Conservation (phyloP, 2,113 vertebrate species). For the Nannospalax galili region DNA sequence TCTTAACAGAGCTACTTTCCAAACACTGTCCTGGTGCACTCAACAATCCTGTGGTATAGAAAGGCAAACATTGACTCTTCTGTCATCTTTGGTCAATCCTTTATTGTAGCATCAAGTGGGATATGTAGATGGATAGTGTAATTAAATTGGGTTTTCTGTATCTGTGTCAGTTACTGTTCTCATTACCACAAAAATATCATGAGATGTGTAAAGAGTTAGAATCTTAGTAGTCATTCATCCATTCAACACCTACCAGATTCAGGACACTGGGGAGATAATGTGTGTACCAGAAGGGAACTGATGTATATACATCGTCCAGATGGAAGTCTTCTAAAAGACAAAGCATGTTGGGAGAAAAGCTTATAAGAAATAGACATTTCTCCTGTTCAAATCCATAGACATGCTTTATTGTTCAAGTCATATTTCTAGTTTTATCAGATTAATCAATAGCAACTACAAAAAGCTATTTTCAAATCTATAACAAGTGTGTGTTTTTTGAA, state of each 20-base stretch:
- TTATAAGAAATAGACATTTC: not conserved
- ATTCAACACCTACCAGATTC: not conserved
- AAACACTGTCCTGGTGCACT: not conserved
- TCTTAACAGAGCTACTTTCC: not conserved
- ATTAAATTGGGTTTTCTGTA: conserved; percentile 25
- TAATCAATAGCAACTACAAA: not conserved
- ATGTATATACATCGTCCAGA: not conserved
- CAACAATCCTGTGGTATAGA: not conserved
- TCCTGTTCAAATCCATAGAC: not conserved
- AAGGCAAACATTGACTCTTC: not conserved
- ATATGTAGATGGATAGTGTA: conserved; percentile 35
- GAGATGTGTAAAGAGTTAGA: conserved; percentile 35
- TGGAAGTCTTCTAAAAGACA: not conserved
- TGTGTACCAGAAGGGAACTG: not conserved
- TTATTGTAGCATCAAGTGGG: conserved; percentile 34
- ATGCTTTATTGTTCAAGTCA: not conserved
- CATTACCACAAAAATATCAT: not conserved
- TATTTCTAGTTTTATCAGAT: not conserved
- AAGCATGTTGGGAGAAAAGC: not conserved
- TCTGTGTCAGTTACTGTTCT: not conserved
- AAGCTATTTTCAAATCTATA: not conserved
- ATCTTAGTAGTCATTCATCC: not conserved
- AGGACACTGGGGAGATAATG: not conserved
- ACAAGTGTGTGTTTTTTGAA: not conserved
- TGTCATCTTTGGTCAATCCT: not conserved